Base-by-base conservation (phyloP, 2,888 invertebrate genomes). In the Lampropteryx suffumata region DNA sequence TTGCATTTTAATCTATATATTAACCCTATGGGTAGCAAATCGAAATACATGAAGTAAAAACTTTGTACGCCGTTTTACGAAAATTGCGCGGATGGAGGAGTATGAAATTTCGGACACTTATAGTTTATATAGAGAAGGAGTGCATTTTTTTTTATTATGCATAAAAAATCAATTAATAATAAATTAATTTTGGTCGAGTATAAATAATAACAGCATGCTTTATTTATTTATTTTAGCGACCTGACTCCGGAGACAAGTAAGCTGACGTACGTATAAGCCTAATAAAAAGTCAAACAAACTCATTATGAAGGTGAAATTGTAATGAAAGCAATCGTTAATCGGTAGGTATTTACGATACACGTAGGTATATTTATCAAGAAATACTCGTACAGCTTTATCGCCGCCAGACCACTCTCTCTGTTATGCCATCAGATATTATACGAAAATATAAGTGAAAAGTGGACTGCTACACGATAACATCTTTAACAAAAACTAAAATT, bases 401-500 rank as follows among this genome's bases (percentile, higher is more conserved):
- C 44, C 24, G 47, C 44, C 40, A 37, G 47, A 50, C 64, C 39
- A 47, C 71, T 72, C 71, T 71, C 71, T 64, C 67, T 50, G 47
- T 69, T 70, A 70, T 63, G 69, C 59, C 64, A 68, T 65, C 61
- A 36, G 57, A 59, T 17, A 17, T 57, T 39, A 37, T 30, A 59
- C 54, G 50, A 42, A 42, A 59, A 59, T 52, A 29, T 47, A 37
- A 42, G 47, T 39, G 33, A 39, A 51, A 52, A 30, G 37, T 28
- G 14, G 39, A 34, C 6, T 32, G n/a, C 3, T 12, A 13, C 21
- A 9, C 30, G 32, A 26, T 42, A 26, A 36, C 12, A 42, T 42
- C 9, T 42, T 41, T 26, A 12, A 17, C 6, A 26, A 17, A 12
- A 12, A 14, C 26, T 48, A 29, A 33, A 12, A 14, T 27, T 10